Evolutionary conservation across 2,113 vertebrate species (phyloP).

Genomic region (Brienomyrus longianalis): DNA sequence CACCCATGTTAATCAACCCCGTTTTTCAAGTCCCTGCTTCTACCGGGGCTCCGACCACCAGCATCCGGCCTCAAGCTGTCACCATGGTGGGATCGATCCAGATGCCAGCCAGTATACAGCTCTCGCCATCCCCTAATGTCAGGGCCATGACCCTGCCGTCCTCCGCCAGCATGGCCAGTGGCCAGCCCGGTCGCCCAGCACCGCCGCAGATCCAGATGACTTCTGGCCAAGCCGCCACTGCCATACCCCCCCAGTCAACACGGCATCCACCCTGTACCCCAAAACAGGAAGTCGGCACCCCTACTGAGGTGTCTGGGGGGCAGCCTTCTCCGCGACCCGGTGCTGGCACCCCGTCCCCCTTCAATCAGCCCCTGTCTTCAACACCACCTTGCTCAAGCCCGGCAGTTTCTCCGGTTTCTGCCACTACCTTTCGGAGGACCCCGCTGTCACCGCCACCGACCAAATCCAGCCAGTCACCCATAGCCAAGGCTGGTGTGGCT

Average conservation of each 20-base stretch:
- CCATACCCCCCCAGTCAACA: slow-evolving; percentile 33
- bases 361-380: slow-evolving; percentile 53
- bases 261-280: slow-evolving; percentile 1
- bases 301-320: slow-evolving; percentile 53
- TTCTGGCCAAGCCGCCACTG: slow-evolving; percentile 45
- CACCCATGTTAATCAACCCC: slow-evolving; percentile 85
- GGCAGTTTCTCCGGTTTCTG: slow-evolving; percentile 43
- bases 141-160: background rate
- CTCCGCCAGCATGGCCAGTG: slow-evolving; percentile 45
- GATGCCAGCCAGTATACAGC: slow-evolving; percentile 80
- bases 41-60: slow-evolving; percentile 52
- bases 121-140: slow-evolving; percentile 60
- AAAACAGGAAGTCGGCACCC: slow-evolving; percentile 52
- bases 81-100: slow-evolving; percentile 83
- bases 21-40: slow-evolving; percentile 77
- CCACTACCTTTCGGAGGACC: slow-evolving; percentile 66
- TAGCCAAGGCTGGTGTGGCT: slow-evolving; percentile 64
- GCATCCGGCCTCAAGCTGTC: slow-evolving; percentile 81
- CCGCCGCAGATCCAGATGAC: slow-evolving; percentile 53
- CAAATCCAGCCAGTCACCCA: slow-evolving; percentile 59
- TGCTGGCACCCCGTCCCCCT: slow-evolving; percentile 30
- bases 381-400: slow-evolving; percentile 61
- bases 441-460: slow-evolving; percentile 64
- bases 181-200: slow-evolving; percentile 56
- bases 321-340: slow-evolving; percentile 54